Conservation (phyloP, 2,888 invertebrate species). For the Cryptus viduatorius region DNA sequence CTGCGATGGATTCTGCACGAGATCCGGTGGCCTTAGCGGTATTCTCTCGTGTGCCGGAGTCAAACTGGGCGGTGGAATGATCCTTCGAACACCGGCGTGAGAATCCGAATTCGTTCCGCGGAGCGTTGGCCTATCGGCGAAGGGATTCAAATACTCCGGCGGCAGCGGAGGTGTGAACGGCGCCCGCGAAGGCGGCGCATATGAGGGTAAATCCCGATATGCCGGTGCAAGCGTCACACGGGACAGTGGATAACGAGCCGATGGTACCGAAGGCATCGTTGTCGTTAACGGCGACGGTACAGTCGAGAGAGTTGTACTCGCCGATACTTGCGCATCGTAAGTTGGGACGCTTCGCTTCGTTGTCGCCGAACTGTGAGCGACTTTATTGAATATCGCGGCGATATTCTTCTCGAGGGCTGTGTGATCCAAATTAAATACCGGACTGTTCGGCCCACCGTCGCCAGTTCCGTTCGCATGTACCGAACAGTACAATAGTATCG, state of each 20-base stretch:
- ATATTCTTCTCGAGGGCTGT: conserved; percentile 89
- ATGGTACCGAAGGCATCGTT: conserved; percentile 66
- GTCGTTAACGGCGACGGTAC: conserved; percentile 88
- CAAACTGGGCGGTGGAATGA: conserved; percentile 93
- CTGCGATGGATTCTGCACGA: conserved; percentile 82
- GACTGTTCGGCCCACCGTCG: conserved; percentile 81
- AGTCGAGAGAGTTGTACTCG: conserved; percentile 87
- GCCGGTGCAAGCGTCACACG: conserved; percentile 80
- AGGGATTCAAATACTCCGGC: conserved; percentile 93
- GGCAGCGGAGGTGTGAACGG: conserved; percentile 94
- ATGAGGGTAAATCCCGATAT: conserved; percentile 91
- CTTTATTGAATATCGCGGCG: conserved; percentile 90
- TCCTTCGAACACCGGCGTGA: conserved; percentile 86
- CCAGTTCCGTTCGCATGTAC: conserved; percentile 70
- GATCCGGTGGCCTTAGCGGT: conserved; percentile 90
- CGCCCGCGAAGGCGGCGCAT: conserved; percentile 92
- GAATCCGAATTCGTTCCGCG: conserved; percentile 89
- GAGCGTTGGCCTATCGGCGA: conserved; percentile 95
- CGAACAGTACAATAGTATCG: conserved; percentile 56
- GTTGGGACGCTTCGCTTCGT: conserved; percentile 90
- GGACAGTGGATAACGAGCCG: conserved; percentile 74
- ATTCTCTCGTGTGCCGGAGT: conserved; percentile 94
- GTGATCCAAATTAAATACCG: conserved; percentile 86
- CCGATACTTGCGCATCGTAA: conserved; percentile 86
- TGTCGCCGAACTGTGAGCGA: conserved; percentile 89